Evolutionary conservation across 2,113 vertebrate genomes (phyloP).

Genomic region (Cheirogaleus medius): DNA sequence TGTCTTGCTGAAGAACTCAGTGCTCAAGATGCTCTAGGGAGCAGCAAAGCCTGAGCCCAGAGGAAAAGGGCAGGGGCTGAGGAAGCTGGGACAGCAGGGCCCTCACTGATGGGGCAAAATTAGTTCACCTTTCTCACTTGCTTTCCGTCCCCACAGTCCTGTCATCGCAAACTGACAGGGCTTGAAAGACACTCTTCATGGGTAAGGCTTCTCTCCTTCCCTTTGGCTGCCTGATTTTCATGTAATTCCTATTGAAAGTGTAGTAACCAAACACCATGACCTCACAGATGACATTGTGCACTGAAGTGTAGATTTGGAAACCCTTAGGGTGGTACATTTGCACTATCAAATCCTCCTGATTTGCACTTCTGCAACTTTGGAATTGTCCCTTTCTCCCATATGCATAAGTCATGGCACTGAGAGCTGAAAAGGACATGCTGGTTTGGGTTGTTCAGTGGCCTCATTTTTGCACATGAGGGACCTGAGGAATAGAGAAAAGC

Average conservation of each 20-base stretch:
- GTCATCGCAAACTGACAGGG: background rate
- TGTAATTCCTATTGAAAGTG: background rate
- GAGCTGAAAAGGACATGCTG: background rate
- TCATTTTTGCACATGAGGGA: background rate
- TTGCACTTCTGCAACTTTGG: background rate
- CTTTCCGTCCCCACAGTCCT: background rate
- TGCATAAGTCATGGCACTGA: background rate
- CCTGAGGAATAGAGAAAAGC: background rate
- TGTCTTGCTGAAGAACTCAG: background rate
- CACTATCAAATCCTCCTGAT: background rate
- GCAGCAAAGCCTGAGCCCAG: background rate
- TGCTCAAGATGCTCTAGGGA: accelerated
- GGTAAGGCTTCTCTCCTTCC: background rate
- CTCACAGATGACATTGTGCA: background rate
- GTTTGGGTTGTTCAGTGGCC: background rate
- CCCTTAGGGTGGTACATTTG: background rate
- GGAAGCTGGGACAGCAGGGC: background rate
- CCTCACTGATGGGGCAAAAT: background rate
- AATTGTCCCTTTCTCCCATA: background rate
- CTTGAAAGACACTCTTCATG: background rate
- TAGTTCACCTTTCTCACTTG: background rate
- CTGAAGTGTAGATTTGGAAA: too few species aligned
- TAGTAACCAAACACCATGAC: background rate
- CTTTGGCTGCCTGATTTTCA: background rate
- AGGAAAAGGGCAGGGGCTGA: background rate